These are phyloP conservation scores for Apodemia duryi DNA, from an alignment of 2,888 invertebrate species.

Conservation along the genomic window DNA sequence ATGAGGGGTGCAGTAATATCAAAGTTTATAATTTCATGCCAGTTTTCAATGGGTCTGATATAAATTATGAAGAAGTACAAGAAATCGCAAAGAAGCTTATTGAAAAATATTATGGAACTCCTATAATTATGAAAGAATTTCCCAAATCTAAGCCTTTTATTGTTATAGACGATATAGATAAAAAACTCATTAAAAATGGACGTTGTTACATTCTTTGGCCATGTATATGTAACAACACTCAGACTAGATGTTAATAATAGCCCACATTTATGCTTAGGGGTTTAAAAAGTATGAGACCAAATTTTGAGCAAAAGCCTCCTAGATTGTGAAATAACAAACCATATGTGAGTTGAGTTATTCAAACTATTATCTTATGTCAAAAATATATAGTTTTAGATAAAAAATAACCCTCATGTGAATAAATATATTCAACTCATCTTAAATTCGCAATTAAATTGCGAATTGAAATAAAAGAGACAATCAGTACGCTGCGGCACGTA, in stretches of 20 bases:
- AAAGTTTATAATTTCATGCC: constrained; percentile 25
- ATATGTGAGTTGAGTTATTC: too few species aligned
- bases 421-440: too few species aligned
- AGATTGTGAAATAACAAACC: too few species aligned
- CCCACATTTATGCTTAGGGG: background rate
- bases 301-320: too few species aligned
- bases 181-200: constrained; percentile 20
- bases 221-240: constrained; percentile 19
- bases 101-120: constrained; percentile 24
- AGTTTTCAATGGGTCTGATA: constrained; percentile 19
- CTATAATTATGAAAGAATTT: constrained; percentile 23
- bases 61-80: constrained; percentile 9
- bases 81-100: constrained; percentile 20
- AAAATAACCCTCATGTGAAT: too few species aligned
- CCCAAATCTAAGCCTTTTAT: constrained; percentile 19
- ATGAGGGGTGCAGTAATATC: background rate
- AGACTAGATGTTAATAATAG: background rate
- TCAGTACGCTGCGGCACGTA: background rate
- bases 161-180: constrained; percentile 18
- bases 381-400: too few species aligned
- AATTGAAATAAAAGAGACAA: background rate
- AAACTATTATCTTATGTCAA: too few species aligned
- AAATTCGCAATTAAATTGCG: too few species aligned
- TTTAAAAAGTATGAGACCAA: too few species aligned
- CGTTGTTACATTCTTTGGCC: constrained; percentile 28